A percentile compares a stretch with the other conserved stretches of the same genome.
phyloP scores from a whole-genome alignment of 2,113 vertebrate species.

The Oncorhynchus keta region DNA sequence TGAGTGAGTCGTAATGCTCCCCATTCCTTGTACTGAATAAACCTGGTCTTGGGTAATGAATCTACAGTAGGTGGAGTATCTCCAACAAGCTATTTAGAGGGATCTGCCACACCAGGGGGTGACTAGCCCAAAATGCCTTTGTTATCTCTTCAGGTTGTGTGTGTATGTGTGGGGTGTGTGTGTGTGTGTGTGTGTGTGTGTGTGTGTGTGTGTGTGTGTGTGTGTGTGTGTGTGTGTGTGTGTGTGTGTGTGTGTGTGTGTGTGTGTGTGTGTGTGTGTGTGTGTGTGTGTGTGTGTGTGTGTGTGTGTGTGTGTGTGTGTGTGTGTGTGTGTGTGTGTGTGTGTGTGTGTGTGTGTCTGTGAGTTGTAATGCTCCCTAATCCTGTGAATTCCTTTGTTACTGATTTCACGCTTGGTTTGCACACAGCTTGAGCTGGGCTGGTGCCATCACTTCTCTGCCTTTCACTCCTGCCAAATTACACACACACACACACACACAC shows the following conservation, averaged over 20 bases:
- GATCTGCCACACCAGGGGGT: neutral
- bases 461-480: conserved; percentile 67
- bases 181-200: too few relatives aligned
- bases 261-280: too few relatives aligned
- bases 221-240: too few relatives aligned
- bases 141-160: neutral
- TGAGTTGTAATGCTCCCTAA: conserved; percentile 70
- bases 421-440: too few relatives aligned
- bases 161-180: neutral
- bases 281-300: too few relatives aligned
- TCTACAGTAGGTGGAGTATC: neutral
- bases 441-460: conserved; percentile 41
- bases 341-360: too few relatives aligned
- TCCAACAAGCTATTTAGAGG: neutral
- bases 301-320: too few relatives aligned
- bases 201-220: too few relatives aligned
- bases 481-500: neutral
- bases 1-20: neutral
- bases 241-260: neutral
- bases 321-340: too few relatives aligned
- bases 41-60: conserved; percentile 3
- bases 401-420: conserved; percentile 74
- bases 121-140: neutral
- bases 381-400: conserved; percentile 75
- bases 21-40: neutral